phyloP scores from a whole-genome alignment of 2,888 invertebrate genomes.

The Rhogogaster chlorosoma region DNA sequence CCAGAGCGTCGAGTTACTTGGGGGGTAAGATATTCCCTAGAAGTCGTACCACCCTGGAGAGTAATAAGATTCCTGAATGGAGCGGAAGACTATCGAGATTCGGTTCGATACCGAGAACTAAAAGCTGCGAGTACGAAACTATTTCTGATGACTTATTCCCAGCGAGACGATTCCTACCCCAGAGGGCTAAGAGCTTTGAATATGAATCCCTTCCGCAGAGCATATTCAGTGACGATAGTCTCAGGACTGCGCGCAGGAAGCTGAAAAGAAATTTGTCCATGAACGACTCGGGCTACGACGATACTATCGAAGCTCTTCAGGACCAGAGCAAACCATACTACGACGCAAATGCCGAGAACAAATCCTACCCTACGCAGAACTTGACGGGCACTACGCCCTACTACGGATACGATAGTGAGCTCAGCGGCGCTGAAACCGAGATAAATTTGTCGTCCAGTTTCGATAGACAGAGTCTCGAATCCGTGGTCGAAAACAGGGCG shows the following conservation, averaged over 20 bases:
- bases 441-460: slow-evolving; percentile 78
- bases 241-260: slow-evolving; percentile 73
- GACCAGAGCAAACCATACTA: slow-evolving; percentile 75
- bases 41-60: not conserved
- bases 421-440: slow-evolving; percentile 80
- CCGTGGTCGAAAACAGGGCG: slow-evolving; percentile 49
- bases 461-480: slow-evolving; percentile 68
- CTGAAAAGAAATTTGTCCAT: slow-evolving; percentile 73
- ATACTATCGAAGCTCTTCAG: slow-evolving; percentile 72
- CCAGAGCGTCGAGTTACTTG: not conserved
- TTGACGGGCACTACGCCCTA: slow-evolving; percentile 69
- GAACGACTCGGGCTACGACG: slow-evolving; percentile 73
- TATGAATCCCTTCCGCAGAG: slow-evolving; percentile 73
- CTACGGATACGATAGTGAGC: slow-evolving; percentile 80
- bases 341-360: slow-evolving; percentile 72
- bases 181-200: slow-evolving; percentile 74
- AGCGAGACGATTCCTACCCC: slow-evolving; percentile 57
- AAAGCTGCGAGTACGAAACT: slow-evolving; percentile 73
- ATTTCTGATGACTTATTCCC: slow-evolving; percentile 51
- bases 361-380: slow-evolving; percentile 58
- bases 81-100: slow-evolving; percentile 12
- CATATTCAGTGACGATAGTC: slow-evolving; percentile 76
- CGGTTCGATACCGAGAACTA: slow-evolving; percentile 61
- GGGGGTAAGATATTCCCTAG: not conserved
- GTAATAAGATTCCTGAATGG: not conserved